These are phyloP conservation scores for Cataglyphis rosenhaueri DNA, from an alignment of 2,888 invertebrate species.

Conservation along the genomic window DNA sequence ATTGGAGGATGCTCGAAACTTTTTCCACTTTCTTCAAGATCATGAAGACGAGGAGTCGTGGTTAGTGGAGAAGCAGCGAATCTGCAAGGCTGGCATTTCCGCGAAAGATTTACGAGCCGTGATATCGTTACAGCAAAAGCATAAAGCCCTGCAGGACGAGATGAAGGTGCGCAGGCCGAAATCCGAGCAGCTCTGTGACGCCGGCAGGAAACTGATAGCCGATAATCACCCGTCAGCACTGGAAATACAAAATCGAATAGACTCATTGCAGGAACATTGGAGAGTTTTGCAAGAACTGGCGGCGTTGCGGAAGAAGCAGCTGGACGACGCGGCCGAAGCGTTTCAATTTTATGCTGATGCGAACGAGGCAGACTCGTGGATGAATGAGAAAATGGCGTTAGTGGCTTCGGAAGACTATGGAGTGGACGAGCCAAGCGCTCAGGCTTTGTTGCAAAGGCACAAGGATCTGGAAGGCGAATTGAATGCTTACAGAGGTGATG, in stretches of 20 bases:
- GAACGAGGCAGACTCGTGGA: constrained; percentile 99
- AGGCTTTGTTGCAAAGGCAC: constrained; percentile 95
- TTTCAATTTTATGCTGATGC: constrained; percentile 99
- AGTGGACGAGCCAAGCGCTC: constrained; percentile 95
- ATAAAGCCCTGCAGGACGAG: constrained; percentile 95
- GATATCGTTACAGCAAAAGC: constrained; percentile 95
- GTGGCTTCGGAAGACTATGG: constrained; percentile 96
- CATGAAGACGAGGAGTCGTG: constrained; percentile 99
- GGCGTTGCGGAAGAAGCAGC: constrained; percentile 90
- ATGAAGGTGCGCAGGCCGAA: constrained; percentile 92
- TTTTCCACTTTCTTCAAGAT: constrained; percentile 98
- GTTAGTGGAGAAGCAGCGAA: constrained; percentile 97
- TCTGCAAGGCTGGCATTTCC: constrained; percentile 96
- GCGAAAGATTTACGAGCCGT: constrained; percentile 97
- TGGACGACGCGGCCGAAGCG: constrained; percentile 96
- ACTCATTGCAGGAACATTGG: constrained; percentile 94
- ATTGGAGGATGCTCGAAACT: constrained; percentile 96
- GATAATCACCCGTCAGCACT: constrained; percentile 93
- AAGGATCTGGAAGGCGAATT: constrained; percentile 95
- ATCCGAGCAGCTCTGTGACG: constrained; percentile 90
- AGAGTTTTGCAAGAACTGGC: constrained; percentile 94
- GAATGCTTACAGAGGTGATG: constrained; percentile 94
- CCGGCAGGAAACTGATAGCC: constrained; percentile 91
- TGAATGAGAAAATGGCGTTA: constrained; percentile 97
- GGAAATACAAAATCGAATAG: constrained; percentile 93